A percentile compares a stretch with the other conserved stretches of the same genome.
These are phyloP conservation scores for Troides helena DNA, from an alignment of 2,888 invertebrate species.

Conservation along the genomic window DNA sequence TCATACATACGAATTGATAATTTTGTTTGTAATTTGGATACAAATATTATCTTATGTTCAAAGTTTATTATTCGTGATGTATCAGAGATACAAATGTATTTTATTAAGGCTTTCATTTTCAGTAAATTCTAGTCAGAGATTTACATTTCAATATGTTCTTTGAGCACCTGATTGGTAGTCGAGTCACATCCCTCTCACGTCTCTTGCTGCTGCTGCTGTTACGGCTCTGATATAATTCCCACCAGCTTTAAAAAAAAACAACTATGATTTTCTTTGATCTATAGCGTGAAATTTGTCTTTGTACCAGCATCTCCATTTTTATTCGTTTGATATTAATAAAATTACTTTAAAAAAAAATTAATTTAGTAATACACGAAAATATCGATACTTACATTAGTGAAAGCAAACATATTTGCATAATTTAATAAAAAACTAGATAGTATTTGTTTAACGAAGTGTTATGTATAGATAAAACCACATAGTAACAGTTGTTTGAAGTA, in stretches of 20 bases:
- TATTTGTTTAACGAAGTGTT: too few species aligned
- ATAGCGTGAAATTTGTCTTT: background rate
- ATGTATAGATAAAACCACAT: too few species aligned
- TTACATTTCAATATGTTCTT: conserved; percentile 55
- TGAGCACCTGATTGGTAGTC: conserved; percentile 49
- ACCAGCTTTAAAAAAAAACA: conserved; percentile 42
- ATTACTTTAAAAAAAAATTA: too few species aligned
- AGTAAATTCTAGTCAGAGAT: conserved; percentile 37
- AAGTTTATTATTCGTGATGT: too few species aligned
- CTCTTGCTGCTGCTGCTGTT: conserved; percentile 44
- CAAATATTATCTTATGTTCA: too few species aligned
- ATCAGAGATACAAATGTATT: background rate
- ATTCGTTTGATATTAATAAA: background rate
- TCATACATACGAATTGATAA: too few species aligned
- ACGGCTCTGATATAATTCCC: conserved; percentile 47
- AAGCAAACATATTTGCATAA: too few species aligned
- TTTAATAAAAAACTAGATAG: too few species aligned
- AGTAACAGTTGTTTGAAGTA: too few species aligned
- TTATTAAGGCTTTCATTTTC: conserved; percentile 8
- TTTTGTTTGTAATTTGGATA: too few species aligned
- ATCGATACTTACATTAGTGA: too few species aligned
- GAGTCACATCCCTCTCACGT: conserved; percentile 55
- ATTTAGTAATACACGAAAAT: too few species aligned
- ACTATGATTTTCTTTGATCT: conserved; percentile 32
- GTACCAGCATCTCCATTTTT: background rate